These are phyloP conservation scores for Dreissena rostriformis DNA, from an alignment of 1,140 invertebrate species.

Conservation along the genomic window DNA sequence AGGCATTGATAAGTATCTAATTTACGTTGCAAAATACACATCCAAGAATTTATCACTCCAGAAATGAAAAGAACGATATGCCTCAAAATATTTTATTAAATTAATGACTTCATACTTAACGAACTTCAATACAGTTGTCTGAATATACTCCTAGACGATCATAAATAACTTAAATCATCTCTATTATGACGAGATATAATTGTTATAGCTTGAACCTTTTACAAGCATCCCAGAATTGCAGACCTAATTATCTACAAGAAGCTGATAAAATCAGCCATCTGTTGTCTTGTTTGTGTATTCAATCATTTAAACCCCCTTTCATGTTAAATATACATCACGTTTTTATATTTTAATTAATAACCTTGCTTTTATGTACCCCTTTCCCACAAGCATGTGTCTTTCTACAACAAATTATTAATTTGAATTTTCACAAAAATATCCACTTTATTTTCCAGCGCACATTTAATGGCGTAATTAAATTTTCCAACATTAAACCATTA, in stretches of 20 bases:
- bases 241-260: constrained; percentile 24
- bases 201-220: constrained; percentile 11
- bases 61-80: no score
- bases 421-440: background rate
- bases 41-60: no score
- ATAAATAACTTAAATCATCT: constrained; percentile 49
- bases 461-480: background rate
- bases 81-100: no score
- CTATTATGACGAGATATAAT: constrained; percentile 40
- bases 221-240: constrained; percentile 1
- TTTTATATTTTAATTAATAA: constrained; percentile 53
- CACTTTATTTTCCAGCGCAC: background rate
- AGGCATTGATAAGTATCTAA: no score
- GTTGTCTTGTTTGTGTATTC: constrained; percentile 20
- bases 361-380: no score
- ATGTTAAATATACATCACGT: constrained; percentile 16
- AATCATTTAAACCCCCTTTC: constrained; percentile 38
- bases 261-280: constrained; percentile 51
- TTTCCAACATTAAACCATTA: background rate
- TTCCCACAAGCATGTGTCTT: background rate
- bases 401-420: background rate
- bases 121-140: no score
- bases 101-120: no score
- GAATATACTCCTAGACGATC: background rate
- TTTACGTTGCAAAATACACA: no score